Base-by-base conservation (phyloP, 1,140 invertebrate genomes). In the Pseudomyrmex cubaensis region DNA sequence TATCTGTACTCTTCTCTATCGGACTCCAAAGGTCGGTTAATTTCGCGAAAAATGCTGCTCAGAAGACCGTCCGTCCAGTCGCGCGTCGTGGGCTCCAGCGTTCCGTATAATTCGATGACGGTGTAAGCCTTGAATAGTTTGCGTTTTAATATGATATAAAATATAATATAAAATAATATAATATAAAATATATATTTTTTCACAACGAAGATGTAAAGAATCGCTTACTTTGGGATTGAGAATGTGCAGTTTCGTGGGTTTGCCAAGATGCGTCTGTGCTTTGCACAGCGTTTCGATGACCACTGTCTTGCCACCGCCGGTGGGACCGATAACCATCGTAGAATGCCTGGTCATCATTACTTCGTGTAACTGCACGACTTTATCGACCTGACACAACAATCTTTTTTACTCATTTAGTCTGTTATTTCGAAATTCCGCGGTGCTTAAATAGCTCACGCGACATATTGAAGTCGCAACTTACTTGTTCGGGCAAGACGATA, bases 301-400 rank as follows among this genome's bases (percentile, higher is more conserved):
- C 10, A 98, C 97, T 13, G 97, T 96, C 95, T 99, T 99, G 17
- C 98, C 98, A 52, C 98, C 97, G 62, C 98, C 97, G 25, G 98
- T 98, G 22, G 98, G 98, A 0, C 98, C 98, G 9, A 99, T 97
- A 52, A 99, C 90, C 98, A 99, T 99, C 10, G 97, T 97, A 25
- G 97, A 98, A 93, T 99, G 98, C 59, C 98, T 95, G 1, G 97
- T 98, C 97, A 98, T 97, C 97, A 99, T 98, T 2, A 98, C 98
- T 94, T 99, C 98, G 90, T 98, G 98, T 90, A 98, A 90, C 94
- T 99, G 98, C 48, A 98, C 96, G 17, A 98, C 96, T 96, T 98
- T 98, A 91, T 98, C 97, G 62, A 97, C 95, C 97, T 98, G 9
- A 52, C 25, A 15, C 8, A 2, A 80, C 8, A 5, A 50, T 20